Percentiles rank a stretch among this genome's conserved stretches.
phyloP scores from a whole-genome alignment of 2,888 invertebrate species.

The Hemistola chrysoprasaria region DNA sequence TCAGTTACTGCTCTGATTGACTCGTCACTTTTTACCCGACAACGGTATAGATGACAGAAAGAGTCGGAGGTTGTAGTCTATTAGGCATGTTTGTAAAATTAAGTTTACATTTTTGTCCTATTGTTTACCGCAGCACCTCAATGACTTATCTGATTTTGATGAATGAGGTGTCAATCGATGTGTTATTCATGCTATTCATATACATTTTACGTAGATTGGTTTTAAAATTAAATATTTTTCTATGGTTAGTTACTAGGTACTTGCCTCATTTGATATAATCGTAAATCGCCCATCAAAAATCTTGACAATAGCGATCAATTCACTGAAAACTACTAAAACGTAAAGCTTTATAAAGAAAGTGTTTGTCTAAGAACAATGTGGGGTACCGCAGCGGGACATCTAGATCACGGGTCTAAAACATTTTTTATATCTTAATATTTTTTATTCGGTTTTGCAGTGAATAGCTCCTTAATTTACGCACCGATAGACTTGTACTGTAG shows the following conservation, averaged over 20 bases:
- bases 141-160: too few species aligned
- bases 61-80: too few species aligned
- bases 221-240: too few species aligned
- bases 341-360: constrained; percentile 69
- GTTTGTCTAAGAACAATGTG: constrained; percentile 79
- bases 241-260: too few species aligned
- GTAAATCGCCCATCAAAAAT: constrained; percentile 72
- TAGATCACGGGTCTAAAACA: constrained; percentile 63
- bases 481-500: constrained; percentile 72
- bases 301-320: constrained; percentile 54
- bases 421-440: constrained; percentile 56
- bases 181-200: too few species aligned
- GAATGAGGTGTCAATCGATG: too few species aligned
- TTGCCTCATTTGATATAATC: too few species aligned
- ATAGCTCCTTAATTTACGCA: constrained; percentile 80
- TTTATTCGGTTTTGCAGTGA: constrained; percentile 71
- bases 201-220: too few species aligned
- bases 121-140: too few species aligned
- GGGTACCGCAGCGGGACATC: constrained; percentile 77
- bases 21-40: constrained; percentile 62
- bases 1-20: constrained; percentile 66
- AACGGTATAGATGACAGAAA: too few species aligned
- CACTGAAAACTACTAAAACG: constrained; percentile 60
- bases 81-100: too few species aligned
- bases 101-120: too few species aligned